Evolutionary conservation across 1,140 invertebrate genomes (phyloP).

Genomic region (Stegodyphus mimosarum): DNA sequence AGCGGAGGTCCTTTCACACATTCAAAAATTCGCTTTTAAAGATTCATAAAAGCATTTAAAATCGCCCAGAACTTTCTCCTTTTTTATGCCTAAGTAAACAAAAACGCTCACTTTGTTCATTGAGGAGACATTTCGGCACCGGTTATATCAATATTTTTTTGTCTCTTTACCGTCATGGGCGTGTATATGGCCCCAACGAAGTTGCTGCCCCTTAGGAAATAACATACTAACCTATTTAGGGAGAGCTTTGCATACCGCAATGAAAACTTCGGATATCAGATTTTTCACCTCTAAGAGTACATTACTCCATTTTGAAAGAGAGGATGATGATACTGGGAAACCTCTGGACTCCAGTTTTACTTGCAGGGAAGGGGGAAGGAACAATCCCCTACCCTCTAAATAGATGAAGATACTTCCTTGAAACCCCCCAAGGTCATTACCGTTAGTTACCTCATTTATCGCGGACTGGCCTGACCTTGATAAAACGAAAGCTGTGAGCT

Average conservation of each 20-base stretch:
- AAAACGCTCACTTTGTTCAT: too few relatives aligned
- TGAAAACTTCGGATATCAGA: neutral
- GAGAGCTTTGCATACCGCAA: neutral
- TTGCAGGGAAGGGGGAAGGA: neutral
- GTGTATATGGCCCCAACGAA: neutral
- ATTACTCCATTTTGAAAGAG: slow-evolving; percentile 37
- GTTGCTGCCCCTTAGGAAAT: slow-evolving; percentile 7
- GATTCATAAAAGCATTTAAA: too few relatives aligned
- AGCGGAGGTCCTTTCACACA: too few relatives aligned
- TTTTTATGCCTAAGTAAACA: too few relatives aligned
- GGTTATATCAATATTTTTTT: neutral
- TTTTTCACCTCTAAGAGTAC: slow-evolving; percentile 11
- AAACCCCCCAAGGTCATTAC: slow-evolving; percentile 37
- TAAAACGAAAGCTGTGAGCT: slow-evolving; percentile 34
- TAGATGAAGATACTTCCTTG: slow-evolving; percentile 20
- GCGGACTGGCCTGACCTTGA: slow-evolving; percentile 48
- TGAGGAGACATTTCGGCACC: too few relatives aligned
- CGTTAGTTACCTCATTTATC: slow-evolving; percentile 49
- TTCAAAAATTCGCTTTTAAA: too few relatives aligned
- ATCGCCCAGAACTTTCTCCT: too few relatives aligned
- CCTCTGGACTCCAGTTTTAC: neutral
- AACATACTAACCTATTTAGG: slow-evolving; percentile 46
- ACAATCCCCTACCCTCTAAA: slow-evolving; percentile 7
- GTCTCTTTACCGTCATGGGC: neutral
- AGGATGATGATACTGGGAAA: slow-evolving; percentile 12